Conservation (phyloP, 2,113 vertebrate genomes). For the Apistogramma diplotaenia region DNA sequence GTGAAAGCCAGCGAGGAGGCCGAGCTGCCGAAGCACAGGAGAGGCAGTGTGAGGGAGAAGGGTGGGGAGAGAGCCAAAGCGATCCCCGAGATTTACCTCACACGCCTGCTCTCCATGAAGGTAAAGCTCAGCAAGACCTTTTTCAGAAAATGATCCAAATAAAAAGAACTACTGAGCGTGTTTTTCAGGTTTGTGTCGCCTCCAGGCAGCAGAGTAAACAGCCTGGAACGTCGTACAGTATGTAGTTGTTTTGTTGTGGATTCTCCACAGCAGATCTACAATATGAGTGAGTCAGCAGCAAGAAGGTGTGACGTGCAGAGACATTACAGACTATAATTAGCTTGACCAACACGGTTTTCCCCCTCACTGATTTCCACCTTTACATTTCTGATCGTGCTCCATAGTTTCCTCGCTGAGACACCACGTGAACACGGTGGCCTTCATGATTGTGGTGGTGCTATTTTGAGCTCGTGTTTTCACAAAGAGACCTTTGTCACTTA, state of each 20-base stretch:
- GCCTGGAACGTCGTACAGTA: neutral
- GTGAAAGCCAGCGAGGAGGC: constrained; percentile 95
- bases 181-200: neutral
- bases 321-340: neutral
- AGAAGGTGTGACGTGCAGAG: neutral
- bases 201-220: neutral
- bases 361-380: no score
- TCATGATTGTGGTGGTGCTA: neutral
- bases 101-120: constrained; percentile 96
- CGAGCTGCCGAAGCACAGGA: constrained; percentile 88
- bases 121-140: no score
- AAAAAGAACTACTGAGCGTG: neutral
- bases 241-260: neutral
- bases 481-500: neutral
- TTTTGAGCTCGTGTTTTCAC: neutral
- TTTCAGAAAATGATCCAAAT: neutral
- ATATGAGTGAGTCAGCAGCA: neutral
- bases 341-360: neutral
- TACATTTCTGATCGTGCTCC: neutral
- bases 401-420: neutral
- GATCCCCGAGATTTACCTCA: constrained; percentile 97
- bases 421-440: neutral
- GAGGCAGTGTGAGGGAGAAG: constrained; percentile 89
- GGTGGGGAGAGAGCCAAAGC: constrained; percentile 95
- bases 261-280: neutral